A percentile compares a stretch with the other conserved stretches of the same genome.
Evolutionary conservation across 2,888 invertebrate genomes (phyloP).

Genomic region (Anorthoa munda): DNA sequence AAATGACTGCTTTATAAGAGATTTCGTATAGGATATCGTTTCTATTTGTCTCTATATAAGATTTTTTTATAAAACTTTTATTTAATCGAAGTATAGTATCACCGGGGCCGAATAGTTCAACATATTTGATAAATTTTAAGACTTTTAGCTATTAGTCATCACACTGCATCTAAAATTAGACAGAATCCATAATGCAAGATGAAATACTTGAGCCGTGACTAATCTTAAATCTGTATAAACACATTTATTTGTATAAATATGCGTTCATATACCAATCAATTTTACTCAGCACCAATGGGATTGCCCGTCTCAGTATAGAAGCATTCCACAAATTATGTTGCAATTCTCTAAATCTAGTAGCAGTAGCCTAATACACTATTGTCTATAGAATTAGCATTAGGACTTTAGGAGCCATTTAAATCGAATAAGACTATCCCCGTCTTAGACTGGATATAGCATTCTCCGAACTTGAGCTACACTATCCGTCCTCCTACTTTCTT

Average conservation of each 20-base stretch:
- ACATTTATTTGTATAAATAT: slow-evolving; percentile 52
- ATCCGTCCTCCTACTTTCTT: not conserved
- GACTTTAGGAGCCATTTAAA: not conserved
- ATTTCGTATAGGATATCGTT: too few species aligned
- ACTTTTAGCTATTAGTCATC: slow-evolving; percentile 7
- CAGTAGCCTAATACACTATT: not conserved
- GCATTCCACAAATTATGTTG: slow-evolving; percentile 33
- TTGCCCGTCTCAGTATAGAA: slow-evolving; percentile 28
- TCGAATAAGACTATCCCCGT: not conserved
- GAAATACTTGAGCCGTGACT: slow-evolving; percentile 45
- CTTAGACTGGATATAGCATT: not conserved
- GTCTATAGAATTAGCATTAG: not conserved
- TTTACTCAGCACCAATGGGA: slow-evolving; percentile 25
- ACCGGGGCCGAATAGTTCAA: not conserved
- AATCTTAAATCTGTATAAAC: slow-evolving; percentile 37
- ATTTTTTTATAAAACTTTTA: not conserved
- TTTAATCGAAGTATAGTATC: not conserved
- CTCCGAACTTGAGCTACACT: not conserved
- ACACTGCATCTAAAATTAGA: slow-evolving; percentile 26
- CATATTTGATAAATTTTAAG: slow-evolving; percentile 6
- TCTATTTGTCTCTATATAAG: too few species aligned
- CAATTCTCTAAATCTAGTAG: slow-evolving; percentile 23
- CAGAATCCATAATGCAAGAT: slow-evolving; percentile 36
- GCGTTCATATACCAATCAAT: slow-evolving; percentile 37
- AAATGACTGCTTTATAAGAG: too few species aligned